A percentile compares a stretch with the other conserved stretches of the same genome.
phyloP scores from a whole-genome alignment of 2,797 vertebrate genomes.

The Rhynchonycteris naso region DNA sequence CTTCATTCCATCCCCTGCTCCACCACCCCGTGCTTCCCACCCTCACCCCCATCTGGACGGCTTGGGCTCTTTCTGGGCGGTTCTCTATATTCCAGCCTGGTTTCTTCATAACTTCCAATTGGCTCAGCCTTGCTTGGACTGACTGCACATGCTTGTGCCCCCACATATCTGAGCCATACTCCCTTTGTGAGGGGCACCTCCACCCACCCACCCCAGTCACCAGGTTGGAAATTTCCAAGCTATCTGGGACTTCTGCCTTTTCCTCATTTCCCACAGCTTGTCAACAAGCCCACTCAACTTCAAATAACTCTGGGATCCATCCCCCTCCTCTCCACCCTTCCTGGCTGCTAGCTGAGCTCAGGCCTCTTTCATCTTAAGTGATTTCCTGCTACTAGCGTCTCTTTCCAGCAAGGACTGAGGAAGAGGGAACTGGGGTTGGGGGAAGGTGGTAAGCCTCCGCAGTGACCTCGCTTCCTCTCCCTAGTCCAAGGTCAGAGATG shows the following conservation, averaged over 20 bases:
- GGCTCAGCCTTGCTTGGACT: background rate
- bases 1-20: background rate
- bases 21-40: too few relatives aligned
- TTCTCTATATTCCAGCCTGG: background rate
- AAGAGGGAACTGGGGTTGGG: background rate
- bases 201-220: background rate
- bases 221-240: background rate
- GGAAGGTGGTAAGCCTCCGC: background rate
- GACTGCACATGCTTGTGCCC: background rate
- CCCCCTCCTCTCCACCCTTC: background rate
- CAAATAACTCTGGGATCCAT: background rate
- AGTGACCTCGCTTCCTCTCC: constrained; percentile 5
- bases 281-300: background rate
- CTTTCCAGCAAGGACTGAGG: background rate
- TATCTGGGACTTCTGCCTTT: background rate
- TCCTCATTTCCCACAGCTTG: background rate
- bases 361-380: background rate
- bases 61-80: background rate
- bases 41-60: background rate
- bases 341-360: background rate
- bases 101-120: background rate
- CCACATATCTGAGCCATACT: background rate
- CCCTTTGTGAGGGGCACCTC: background rate
- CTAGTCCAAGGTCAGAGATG: constrained; percentile 48
- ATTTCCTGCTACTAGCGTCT: background rate